These are phyloP conservation scores for Eulithis prunata DNA, from an alignment of 2,888 invertebrate genomes.

Conservation along the genomic window DNA sequence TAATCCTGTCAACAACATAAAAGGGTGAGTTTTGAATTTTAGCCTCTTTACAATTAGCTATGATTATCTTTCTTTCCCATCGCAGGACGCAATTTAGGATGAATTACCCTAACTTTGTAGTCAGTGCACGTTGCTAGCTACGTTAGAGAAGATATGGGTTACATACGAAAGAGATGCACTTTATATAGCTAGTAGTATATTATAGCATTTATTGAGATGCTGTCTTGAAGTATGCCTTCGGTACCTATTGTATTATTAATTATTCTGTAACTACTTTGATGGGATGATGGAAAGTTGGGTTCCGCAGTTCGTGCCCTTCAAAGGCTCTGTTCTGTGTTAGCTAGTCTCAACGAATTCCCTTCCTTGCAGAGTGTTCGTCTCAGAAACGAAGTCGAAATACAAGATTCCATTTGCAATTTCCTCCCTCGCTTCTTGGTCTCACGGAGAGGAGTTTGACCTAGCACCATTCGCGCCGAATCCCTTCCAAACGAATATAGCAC, in stretches of 20 bases:
- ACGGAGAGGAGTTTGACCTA: slow-evolving; percentile 68
- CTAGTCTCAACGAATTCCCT: slow-evolving; percentile 12
- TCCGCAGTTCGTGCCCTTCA: not conserved
- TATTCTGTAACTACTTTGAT: too few relatives aligned
- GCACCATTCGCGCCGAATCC: slow-evolving; percentile 75
- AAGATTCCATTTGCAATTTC: slow-evolving; percentile 64
- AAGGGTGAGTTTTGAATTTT: slow-evolving; percentile 57
- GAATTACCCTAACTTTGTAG: too few relatives aligned
- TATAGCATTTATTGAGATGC: too few relatives aligned
- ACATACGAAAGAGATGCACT: too few relatives aligned
- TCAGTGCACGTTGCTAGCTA: too few relatives aligned
- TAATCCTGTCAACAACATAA: slow-evolving; percentile 73
- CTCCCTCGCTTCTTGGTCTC: slow-evolving; percentile 64
- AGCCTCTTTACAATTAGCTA: not conserved
- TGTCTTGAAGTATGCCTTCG: too few relatives aligned
- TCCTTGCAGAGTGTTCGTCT: slow-evolving; percentile 66
- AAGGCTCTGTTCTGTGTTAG: not conserved
- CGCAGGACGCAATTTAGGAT: too few relatives aligned
- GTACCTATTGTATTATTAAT: too few relatives aligned
- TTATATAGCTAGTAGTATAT: too few relatives aligned
- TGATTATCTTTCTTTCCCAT: too few relatives aligned
- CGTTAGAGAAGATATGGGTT: too few relatives aligned
- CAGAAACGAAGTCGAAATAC: slow-evolving; percentile 71
- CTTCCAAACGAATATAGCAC: slow-evolving; percentile 74
- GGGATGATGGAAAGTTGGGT: too few relatives aligned